These are phyloP conservation scores for Amitus sp. DNA, from an alignment of 2,888 invertebrate species.

Conservation along the genomic window DNA sequence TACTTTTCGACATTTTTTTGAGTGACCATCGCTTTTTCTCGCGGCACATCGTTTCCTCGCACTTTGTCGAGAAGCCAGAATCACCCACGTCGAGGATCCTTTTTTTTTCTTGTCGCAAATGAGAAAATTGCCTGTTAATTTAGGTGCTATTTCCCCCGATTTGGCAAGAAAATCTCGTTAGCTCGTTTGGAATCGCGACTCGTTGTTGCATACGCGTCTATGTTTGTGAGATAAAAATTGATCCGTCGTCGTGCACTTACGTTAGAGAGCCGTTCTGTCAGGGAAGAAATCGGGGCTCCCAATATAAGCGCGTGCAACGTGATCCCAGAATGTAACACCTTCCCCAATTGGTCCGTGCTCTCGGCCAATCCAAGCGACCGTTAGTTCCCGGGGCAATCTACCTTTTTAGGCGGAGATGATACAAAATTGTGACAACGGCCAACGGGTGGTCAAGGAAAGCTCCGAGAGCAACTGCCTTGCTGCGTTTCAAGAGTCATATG, in stretches of 20 bases:
- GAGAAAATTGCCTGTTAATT: no score
- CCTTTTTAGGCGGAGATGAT: slow-evolving; percentile 73
- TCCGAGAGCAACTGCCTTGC: slow-evolving; percentile 27
- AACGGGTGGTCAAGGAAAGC: slow-evolving; percentile 56
- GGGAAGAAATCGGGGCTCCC: slow-evolving; percentile 76
- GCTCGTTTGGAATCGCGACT: no score
- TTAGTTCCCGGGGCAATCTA: slow-evolving; percentile 69
- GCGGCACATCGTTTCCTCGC: no score
- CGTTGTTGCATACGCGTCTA: slow-evolving; percentile 2
- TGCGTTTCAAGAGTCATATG: slow-evolving; percentile 54
- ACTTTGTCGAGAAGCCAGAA: no score
- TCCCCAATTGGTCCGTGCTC: slow-evolving; percentile 64
- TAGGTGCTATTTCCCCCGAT: no score
- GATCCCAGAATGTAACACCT: slow-evolving; percentile 72
- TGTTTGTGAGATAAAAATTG: slow-evolving; percentile 13
- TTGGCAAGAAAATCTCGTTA: no score
- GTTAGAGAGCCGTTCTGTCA: slow-evolving; percentile 98
- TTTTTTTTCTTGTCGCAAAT: no score
- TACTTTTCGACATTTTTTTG: slow-evolving; percentile 45
- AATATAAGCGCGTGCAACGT: slow-evolving; percentile 85
- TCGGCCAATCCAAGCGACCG: slow-evolving; percentile 66
- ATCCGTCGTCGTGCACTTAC: slow-evolving; percentile 76
- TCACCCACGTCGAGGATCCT: no score
- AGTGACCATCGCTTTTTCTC: slow-evolving; percentile 32
- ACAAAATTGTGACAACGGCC: slow-evolving; percentile 65